A percentile compares a stretch with the other conserved stretches of the same genome.
Evolutionary conservation across 2,888 invertebrate species (phyloP).

Genomic region (Tridacna crocea): DNA sequence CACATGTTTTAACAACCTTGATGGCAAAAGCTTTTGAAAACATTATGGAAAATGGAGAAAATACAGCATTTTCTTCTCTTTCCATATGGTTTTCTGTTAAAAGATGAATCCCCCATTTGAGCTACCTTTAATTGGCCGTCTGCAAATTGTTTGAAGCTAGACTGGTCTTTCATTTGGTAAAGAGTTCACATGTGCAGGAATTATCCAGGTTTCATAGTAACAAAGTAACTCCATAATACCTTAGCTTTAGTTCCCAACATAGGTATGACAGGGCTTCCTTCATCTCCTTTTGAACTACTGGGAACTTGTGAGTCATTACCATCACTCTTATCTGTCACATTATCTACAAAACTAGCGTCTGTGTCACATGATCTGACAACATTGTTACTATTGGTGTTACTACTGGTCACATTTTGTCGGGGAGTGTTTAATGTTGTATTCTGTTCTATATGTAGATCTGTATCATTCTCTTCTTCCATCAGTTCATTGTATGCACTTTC

Average conservation of each 20-base stretch:
- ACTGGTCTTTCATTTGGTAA: too few relatives aligned
- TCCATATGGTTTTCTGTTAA: too few relatives aligned
- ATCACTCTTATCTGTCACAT: slow-evolving; percentile 1
- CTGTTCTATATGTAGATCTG: slow-evolving; percentile 63
- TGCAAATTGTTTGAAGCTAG: too few relatives aligned
- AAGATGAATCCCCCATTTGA: too few relatives aligned
- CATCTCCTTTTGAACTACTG: slow-evolving; percentile 43
- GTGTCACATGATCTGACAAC: too few relatives aligned
- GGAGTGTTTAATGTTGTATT: slow-evolving; percentile 39
- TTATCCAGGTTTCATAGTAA: too few relatives aligned
- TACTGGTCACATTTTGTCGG: not conserved
- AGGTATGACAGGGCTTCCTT: slow-evolving; percentile 68
- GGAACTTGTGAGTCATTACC: slow-evolving; percentile 48
- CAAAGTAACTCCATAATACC: slow-evolving; percentile 13
- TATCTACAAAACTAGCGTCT: slow-evolving; percentile 32
- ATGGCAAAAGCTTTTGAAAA: too few relatives aligned
- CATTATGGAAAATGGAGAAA: not conserved
- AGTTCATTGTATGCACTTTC: slow-evolving; percentile 63
- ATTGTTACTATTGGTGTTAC: not conserved
- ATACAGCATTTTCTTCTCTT: not conserved
- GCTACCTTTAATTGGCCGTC: too few relatives aligned
- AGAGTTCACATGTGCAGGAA: too few relatives aligned
- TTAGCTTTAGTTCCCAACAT: slow-evolving; percentile 52
- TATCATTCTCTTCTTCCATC: slow-evolving; percentile 68
- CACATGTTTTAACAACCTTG: too few relatives aligned